These are phyloP conservation scores for Acanthurus lineatus DNA, from an alignment of 2,797 vertebrate species.

Conservation along the genomic window DNA sequence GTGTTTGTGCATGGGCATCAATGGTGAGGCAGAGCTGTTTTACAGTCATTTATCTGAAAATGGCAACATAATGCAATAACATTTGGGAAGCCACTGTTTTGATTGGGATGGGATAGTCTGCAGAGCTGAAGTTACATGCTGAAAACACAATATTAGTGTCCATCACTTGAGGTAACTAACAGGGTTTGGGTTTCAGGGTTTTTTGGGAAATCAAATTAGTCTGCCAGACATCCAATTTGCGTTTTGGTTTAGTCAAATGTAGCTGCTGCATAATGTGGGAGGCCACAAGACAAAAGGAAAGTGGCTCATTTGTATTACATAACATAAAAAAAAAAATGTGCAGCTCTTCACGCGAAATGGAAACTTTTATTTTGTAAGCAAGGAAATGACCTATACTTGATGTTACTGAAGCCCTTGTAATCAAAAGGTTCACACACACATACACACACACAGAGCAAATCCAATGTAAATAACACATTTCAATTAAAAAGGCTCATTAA, in stretches of 20 bases:
- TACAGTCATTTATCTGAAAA: slow-evolving; percentile 88
- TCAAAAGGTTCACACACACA: slow-evolving; percentile 54
- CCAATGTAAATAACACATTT: slow-evolving; percentile 65
- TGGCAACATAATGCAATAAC: slow-evolving; percentile 89
- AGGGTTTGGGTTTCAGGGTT: slow-evolving; percentile 87
- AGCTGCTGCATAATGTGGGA: slow-evolving; percentile 75
- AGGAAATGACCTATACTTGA: slow-evolving; percentile 50
- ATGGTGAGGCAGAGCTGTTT: slow-evolving; percentile 76
- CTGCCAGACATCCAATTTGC: slow-evolving; percentile 89
- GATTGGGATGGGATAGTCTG: slow-evolving; percentile 87
- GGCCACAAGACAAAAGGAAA: slow-evolving; percentile 70
- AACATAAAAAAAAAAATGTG: slow-evolving; percentile 50
- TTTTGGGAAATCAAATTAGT: slow-evolving; percentile 87
- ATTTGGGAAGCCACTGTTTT: slow-evolving; percentile 87
- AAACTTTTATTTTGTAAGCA: slow-evolving; percentile 66
- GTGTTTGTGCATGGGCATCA: slow-evolving; percentile 77
- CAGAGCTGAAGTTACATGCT: slow-evolving; percentile 83
- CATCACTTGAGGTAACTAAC: slow-evolving; percentile 86
- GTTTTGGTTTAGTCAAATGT: slow-evolving; percentile 88
- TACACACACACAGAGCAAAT: slow-evolving; percentile 41
- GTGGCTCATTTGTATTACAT: slow-evolving; percentile 71
- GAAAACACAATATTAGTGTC: slow-evolving; percentile 87
- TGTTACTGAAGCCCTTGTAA: slow-evolving; percentile 47
- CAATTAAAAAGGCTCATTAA: slow-evolving; percentile 74
- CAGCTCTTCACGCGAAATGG: slow-evolving; percentile 49